A percentile compares a stretch with the other conserved stretches of the same genome.
These are phyloP conservation scores for Drosophila paranaensis DNA, from an alignment of 2,888 invertebrate species.

Conservation along the genomic window DNA sequence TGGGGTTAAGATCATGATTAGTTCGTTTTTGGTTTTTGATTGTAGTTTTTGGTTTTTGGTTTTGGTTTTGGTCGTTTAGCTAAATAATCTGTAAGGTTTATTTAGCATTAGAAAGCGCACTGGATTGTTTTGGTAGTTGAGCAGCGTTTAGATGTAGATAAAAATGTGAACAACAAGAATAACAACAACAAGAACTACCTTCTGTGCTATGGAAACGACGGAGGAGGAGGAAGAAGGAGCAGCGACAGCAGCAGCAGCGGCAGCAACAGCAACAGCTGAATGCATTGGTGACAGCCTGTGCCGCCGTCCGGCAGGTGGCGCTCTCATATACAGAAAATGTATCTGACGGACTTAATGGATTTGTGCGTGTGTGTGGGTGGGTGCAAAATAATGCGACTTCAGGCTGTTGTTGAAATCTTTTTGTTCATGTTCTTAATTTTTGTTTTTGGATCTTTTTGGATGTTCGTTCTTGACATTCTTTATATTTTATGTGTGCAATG, in stretches of 20 bases:
- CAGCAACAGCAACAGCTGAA: constrained; percentile 41
- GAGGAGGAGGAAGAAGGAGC: constrained; percentile 10
- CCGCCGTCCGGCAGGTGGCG: constrained; percentile 52
- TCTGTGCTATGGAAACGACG: constrained; percentile 50
- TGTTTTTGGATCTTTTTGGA: constrained; percentile 1
- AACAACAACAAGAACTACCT: constrained; percentile 69
- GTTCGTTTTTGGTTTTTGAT: constrained; percentile 24
- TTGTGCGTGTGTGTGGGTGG: constrained; percentile 42
- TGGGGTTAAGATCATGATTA: constrained; percentile 59
- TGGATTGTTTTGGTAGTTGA: constrained; percentile 35
- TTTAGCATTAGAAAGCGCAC: constrained; percentile 70
- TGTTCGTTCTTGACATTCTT: constrained; percentile 21
- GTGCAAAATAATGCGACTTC: constrained; percentile 58
- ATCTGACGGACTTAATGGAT: constrained; percentile 55
- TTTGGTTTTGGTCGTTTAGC: constrained; percentile 14
- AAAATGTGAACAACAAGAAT: constrained; percentile 44
- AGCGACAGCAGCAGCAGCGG: constrained; percentile 27
- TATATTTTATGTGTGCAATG: constrained; percentile 52
- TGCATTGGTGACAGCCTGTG: constrained; percentile 49
- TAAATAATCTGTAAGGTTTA: constrained; percentile 45
- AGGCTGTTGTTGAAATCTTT: constrained; percentile 41
- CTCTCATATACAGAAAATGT: constrained; percentile 53
- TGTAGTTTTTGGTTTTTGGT: constrained; percentile 9
- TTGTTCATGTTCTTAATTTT: constrained; percentile 12
- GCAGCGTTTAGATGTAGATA: constrained; percentile 52